Evolutionary conservation across 2,888 invertebrate species (phyloP).

Genomic region (Drosophila prostipennis): DNA sequence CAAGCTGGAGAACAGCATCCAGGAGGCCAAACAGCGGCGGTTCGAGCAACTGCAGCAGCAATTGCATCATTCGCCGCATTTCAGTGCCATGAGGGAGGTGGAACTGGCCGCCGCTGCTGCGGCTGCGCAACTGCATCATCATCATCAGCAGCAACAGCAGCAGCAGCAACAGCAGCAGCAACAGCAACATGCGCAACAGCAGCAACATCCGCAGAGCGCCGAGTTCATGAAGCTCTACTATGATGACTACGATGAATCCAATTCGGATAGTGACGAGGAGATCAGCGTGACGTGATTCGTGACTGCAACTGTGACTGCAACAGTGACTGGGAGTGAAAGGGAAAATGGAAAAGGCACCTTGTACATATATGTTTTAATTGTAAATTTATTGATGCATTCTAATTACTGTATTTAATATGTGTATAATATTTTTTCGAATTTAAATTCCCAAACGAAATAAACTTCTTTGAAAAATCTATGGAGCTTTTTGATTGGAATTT

Average conservation of each 20-base stretch:
- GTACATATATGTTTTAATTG: conserved; percentile 70
- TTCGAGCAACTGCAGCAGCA: conserved; percentile 72
- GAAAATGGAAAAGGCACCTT: conserved; percentile 16
- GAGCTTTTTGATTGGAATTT: too few relatives aligned
- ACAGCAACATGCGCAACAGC: conserved; percentile 60
- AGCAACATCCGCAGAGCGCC: conserved; percentile 57
- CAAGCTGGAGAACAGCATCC: conserved; percentile 80
- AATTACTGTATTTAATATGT: conserved; percentile 60
- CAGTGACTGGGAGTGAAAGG: background rate
- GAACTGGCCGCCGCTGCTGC: conserved; percentile 69
- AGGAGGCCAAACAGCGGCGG: conserved; percentile 79
- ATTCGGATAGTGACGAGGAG: conserved; percentile 91
- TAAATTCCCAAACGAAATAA: conserved; percentile 79
- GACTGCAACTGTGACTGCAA: conserved; percentile 1
- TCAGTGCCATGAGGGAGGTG: conserved; percentile 70
- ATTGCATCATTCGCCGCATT: conserved; percentile 67
- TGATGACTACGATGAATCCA: conserved; percentile 85
- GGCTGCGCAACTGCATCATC: conserved; percentile 78
- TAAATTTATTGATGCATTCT: conserved; percentile 59
- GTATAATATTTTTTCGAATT: conserved; percentile 78
- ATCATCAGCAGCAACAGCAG: conserved; percentile 78
- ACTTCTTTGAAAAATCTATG: conserved; percentile 48
- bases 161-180: conserved; percentile 68
- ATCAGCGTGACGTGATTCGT: conserved; percentile 93
- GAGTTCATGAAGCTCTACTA: conserved; percentile 84